Base-by-base conservation (phyloP, 2,888 invertebrate genomes). In the Ernsta delagoae region DNA sequence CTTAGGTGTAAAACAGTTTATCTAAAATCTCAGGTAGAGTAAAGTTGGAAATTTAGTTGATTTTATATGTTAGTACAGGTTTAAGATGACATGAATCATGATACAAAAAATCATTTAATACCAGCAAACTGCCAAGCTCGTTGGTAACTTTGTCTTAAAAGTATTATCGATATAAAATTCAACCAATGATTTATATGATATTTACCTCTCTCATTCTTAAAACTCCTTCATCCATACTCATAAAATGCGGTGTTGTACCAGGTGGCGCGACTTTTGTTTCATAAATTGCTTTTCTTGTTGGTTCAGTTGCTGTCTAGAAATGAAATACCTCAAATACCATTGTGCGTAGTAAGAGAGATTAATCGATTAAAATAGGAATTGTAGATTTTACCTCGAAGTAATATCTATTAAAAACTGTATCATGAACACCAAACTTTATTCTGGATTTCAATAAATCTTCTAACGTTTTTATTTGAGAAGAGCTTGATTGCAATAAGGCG, bases 401-500 rank as follows among this genome's bases (percentile, higher is more conserved):
- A 78, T 95, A 94, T 77, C 94, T 93, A 78, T 96, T 96, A 79
- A 95, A 97, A 16, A 96, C 94, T 0, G 95, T 95, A 74, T 96
- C 96, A 76, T 96, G 95, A 0, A 95, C 95, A 0, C 95, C 96
- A 60, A 96, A 90, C 73, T 93, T 94, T 11, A 97, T 83, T 11
- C 96, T 93, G 0, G 96, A 96, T 71, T 95, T 91, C 3, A 96
- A 83, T 34, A 97, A 87, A 79, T 96, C 96, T 1, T 94, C 88
- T 8, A 96, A 79, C 0, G 95, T 95, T 75, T 93, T 94, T 68
- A 97, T 96, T 74, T 95, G 95, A 1, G 94, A 94, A 0, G 96
- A 96, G 36, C 96, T 96, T 0, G 96, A 96, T 79, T 96, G 96
- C 0, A 97, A 89, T 0, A 97, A 84, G 0, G 96, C 96, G 0